Base-by-base conservation (phyloP, 1,140 invertebrate genomes). In the Tetramorium simillimum region DNA sequence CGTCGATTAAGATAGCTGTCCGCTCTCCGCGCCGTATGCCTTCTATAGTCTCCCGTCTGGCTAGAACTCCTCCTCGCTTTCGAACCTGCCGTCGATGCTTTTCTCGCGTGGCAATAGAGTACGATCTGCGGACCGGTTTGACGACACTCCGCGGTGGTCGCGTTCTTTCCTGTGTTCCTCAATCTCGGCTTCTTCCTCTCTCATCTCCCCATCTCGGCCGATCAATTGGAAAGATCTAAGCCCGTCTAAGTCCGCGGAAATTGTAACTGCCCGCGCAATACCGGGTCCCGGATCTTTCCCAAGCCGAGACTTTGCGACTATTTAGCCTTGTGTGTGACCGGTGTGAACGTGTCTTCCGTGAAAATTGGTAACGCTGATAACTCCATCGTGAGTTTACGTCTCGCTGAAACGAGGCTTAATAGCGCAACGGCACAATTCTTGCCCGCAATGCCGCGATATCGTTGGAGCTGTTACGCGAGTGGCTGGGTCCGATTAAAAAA, bases 1-100 rank as follows among this genome's bases (percentile, higher is more conserved):
- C 93, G 92, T 92, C 93, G 93, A 94, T 94, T 93, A 93, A 94
- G 93, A 93, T 93, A 93, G 92, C 93, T 93, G 91, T 94, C 90
- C 70, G 86, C 77, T 85, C 86, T 91, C 87, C 84, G 81, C 80
- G 76, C 60, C 6, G 28, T 81, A 72, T 78, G 60, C 86, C 86
- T 90, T 63, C 63, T 58, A 85, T 69, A 90, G 86, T 88, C 69
- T 28, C 90, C 82, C 81, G 87, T 80, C 85, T 86, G 69, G 84
- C 85, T 89, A 67, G 40, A 72, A 18, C 75, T 63, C 70, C 90
- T 73, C 84, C 58, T 70, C 58, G 46, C 75, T 46, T 65, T 75
- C 53, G 62, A n/a, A 21, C 58, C 60, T 33, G 60, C 12, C 56
- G 69, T 80, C 49, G 82, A 56, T 84, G 46, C 65, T 75, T 60